Evolutionary conservation across 2,113 vertebrate genomes (phyloP).

Genomic region (Nothoprocta perdicaria): DNA sequence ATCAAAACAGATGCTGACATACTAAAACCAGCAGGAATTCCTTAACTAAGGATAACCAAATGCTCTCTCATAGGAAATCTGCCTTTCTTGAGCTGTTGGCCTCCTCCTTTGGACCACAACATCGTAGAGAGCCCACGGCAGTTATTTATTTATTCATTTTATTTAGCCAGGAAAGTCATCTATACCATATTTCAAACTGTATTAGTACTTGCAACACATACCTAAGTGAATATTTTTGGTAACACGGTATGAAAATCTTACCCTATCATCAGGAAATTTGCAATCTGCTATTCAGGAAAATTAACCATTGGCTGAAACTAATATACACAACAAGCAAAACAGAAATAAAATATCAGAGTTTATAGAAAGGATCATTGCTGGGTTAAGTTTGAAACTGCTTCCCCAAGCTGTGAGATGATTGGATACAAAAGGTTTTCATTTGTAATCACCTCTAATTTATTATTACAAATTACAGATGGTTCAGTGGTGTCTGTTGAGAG

Average conservation of each 20-base stretch:
- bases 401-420: neutral
- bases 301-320: neutral
- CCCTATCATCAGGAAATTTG: neutral
- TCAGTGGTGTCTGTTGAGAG: constrained; percentile 11
- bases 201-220: neutral
- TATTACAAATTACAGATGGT: constrained; percentile 5
- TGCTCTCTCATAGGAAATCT: neutral
- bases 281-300: neutral
- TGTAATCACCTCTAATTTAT: constrained; percentile 10
- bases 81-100: neutral
- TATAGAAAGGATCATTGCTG: neutral
- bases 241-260: neutral
- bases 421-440: neutral
- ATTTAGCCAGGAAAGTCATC: neutral
- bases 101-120: neutral
- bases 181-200: neutral
- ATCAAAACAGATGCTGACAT: constrained; percentile 15
- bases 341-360: neutral
- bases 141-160: neutral
- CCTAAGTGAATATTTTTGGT: neutral
- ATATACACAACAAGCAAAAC: neutral
- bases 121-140: accelerated
- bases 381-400: constrained; percentile 9
- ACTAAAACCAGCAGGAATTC: constrained; percentile 47
- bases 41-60: constrained; percentile 18